These are phyloP conservation scores for Drosophila atripex DNA, from an alignment of 2,888 invertebrate genomes.

Conservation along the genomic window DNA sequence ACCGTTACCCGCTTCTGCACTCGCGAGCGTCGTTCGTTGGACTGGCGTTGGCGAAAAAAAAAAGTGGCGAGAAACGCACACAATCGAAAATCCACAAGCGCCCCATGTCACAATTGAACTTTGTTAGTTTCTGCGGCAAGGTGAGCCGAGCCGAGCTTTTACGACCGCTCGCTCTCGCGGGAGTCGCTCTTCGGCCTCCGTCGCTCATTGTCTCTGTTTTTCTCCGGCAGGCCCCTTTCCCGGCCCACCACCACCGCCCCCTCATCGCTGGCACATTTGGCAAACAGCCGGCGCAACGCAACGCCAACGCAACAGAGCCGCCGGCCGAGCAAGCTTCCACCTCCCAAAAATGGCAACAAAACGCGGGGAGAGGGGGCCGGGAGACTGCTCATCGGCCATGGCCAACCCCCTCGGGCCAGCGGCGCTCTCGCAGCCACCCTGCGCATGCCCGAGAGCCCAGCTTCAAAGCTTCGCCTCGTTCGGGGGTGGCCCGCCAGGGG, in stretches of 20 bases:
- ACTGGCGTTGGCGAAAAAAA: constrained; percentile 68
- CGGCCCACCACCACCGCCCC: constrained; percentile 19
- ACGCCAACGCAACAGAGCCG: constrained; percentile 64
- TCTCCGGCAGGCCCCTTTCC: not conserved
- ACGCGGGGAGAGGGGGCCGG: constrained; percentile 6
- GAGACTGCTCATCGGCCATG: constrained; percentile 4
- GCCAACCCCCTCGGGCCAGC: constrained; percentile 37
- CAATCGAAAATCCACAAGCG: no score
- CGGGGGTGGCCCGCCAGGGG: constrained; percentile 18
- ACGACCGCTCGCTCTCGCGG: constrained; percentile 27
- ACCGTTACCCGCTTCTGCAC: constrained; percentile 53
- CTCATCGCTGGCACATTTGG: constrained; percentile 42
- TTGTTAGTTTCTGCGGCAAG: constrained; percentile 46
- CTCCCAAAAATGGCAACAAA: constrained; percentile 70
- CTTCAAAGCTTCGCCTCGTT: constrained; percentile 34
- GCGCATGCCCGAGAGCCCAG: constrained; percentile 57
- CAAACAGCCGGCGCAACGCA: constrained; percentile 48
- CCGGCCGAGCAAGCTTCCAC: constrained; percentile 50
- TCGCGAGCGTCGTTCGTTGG: constrained; percentile 71
- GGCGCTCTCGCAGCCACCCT: constrained; percentile 2
- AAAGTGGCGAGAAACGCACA: constrained; percentile 24
- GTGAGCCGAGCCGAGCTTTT: constrained; percentile 38
- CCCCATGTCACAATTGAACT: constrained; percentile 40
- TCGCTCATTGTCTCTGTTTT: constrained; percentile 1
- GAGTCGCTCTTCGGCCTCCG: constrained; percentile 5